Conservation (phyloP, 2,113 vertebrate genomes). For the Pterophyllum scalare region DNA sequence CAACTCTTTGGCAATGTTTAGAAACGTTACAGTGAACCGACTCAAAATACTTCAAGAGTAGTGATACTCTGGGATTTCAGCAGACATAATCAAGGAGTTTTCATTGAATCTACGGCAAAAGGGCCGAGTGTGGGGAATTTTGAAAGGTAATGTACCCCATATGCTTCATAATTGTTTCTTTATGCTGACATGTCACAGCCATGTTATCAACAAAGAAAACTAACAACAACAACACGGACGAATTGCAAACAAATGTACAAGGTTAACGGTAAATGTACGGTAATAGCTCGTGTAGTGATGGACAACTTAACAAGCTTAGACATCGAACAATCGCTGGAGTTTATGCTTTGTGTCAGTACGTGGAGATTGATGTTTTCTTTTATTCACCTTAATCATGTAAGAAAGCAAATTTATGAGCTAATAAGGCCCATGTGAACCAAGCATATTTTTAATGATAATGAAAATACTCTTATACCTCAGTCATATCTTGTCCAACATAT, state of each 20-base stretch:
- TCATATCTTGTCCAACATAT: neutral
- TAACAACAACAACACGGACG: neutral
- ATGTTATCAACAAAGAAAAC: neutral
- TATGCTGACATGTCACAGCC: constrained; percentile 6
- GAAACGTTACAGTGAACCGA: neutral
- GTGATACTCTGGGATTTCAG: neutral
- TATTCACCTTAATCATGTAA: neutral
- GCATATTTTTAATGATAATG: neutral
- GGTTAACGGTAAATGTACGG: neutral
- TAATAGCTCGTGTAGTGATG: neutral
- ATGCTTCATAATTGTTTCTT: neutral
- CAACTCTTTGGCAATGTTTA: neutral
- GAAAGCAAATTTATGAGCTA: neutral
- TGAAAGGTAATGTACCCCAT: neutral
- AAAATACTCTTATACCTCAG: neutral
- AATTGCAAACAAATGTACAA: neutral
- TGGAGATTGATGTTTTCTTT: neutral
- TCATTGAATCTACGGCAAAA: neutral
- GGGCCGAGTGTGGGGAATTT: neutral
- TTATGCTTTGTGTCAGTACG: neutral
- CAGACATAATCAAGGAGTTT: neutral
- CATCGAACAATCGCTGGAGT: neutral
- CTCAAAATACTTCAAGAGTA: neutral
- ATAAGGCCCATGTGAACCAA: neutral
- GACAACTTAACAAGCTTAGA: neutral